phyloP scores from a whole-genome alignment of 2,113 vertebrate species.

The Alces alces region DNA sequence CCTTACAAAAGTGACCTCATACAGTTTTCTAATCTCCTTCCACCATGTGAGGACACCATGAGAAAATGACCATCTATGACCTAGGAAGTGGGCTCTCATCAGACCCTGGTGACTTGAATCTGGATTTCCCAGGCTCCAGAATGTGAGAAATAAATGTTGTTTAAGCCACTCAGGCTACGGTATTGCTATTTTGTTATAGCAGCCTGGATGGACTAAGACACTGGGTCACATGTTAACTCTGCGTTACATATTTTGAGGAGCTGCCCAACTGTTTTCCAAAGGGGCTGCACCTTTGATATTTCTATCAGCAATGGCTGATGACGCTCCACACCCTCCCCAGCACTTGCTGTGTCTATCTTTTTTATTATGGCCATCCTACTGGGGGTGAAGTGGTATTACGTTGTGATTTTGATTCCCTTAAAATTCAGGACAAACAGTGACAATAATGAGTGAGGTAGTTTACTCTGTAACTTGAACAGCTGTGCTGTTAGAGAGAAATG shows the following conservation, averaged over 20 bases:
- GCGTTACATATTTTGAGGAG: not conserved
- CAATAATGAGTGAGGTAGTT: not conserved
- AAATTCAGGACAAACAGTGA: constrained; percentile 23
- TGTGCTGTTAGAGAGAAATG: not conserved
- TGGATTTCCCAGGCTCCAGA: not conserved
- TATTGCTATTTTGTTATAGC: not conserved
- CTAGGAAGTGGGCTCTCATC: not conserved
- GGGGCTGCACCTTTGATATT: not conserved
- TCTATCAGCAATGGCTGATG: not conserved
- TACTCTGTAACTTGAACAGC: not conserved
- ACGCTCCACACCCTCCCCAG: not conserved
- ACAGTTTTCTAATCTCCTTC: not conserved
- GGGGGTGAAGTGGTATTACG: not conserved
- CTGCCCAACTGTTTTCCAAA: not conserved
- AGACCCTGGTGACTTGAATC: not conserved
- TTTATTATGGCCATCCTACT: not conserved
- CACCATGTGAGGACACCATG: not conserved
- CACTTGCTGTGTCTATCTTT: not conserved
- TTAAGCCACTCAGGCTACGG: not conserved
- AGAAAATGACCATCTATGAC: not conserved
- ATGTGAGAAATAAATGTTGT: not conserved
- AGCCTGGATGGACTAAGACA: not conserved
- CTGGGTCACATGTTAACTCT: not conserved
- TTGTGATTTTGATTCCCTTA: not conserved
- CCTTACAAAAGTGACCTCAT: not conserved